A percentile compares a stretch with the other conserved stretches of the same genome.
phyloP scores from a whole-genome alignment of 2,888 invertebrate species.

The Leptinotarsa juncta region DNA sequence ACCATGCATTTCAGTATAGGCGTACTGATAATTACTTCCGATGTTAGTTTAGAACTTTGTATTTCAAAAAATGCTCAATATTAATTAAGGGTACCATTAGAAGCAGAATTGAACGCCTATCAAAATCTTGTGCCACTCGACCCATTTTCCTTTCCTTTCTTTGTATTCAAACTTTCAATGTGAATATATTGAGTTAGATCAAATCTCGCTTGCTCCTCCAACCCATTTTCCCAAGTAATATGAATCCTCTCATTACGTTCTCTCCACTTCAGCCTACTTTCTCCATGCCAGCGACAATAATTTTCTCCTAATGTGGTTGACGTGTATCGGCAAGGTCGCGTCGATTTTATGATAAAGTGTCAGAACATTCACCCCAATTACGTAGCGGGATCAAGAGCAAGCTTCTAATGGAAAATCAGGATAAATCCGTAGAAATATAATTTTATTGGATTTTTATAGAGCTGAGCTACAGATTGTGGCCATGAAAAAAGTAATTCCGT shows the following conservation, averaged over 20 bases:
- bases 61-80: too few relatives aligned
- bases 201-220: too few relatives aligned
- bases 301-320: slow-evolving; percentile 20
- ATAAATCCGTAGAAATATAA: slow-evolving; percentile 9
- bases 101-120: too few relatives aligned
- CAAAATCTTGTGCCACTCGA: too few relatives aligned
- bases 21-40: too few relatives aligned
- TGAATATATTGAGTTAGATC: too few relatives aligned
- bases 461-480: slow-evolving; percentile 7
- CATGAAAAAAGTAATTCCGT: background rate
- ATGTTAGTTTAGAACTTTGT: too few relatives aligned
- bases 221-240: background rate
- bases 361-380: slow-evolving; percentile 50
- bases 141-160: too few relatives aligned
- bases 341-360: slow-evolving; percentile 43
- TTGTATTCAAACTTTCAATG: too few relatives aligned
- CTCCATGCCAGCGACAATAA: slow-evolving; percentile 22
- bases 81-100: too few relatives aligned
- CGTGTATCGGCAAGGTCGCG: slow-evolving; percentile 40
- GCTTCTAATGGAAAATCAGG: slow-evolving; percentile 24
- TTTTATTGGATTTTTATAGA: slow-evolving; percentile 7
- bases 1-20: too few relatives aligned
- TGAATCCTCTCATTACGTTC: slow-evolving; percentile 7
- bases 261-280: slow-evolving; percentile 7
- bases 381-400: slow-evolving; percentile 19